A percentile compares a stretch with the other conserved stretches of the same genome.
phyloP scores from a whole-genome alignment of 2,888 invertebrate genomes.

The Drosophila lutescens region DNA sequence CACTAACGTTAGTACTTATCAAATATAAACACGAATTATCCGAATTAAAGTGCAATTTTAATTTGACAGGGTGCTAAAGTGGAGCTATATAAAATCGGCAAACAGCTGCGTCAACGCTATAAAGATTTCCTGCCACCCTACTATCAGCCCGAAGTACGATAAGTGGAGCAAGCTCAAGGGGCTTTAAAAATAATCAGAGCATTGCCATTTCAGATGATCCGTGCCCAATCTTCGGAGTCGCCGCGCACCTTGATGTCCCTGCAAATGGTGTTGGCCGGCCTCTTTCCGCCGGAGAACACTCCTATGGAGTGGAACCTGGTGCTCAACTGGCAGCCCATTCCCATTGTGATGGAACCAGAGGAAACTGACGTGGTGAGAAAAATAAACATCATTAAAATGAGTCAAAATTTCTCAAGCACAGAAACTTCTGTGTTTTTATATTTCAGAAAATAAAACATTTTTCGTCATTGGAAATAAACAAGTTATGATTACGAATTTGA shows the following conservation, averaged over 20 bases:
- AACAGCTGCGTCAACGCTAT: constrained; percentile 87
- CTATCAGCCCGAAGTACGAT: constrained; percentile 85
- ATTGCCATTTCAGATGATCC: constrained; percentile 83
- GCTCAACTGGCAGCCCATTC: constrained; percentile 91
- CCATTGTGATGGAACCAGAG: constrained; percentile 88
- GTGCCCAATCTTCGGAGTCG: constrained; percentile 89
- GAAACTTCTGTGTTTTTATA: not conserved
- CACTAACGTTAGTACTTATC: constrained; percentile 87
- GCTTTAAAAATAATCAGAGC: constrained; percentile 1
- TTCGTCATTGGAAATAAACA: too few relatives aligned
- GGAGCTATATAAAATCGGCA: constrained; percentile 87
- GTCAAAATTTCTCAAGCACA: not conserved
- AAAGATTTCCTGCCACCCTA: constrained; percentile 86
- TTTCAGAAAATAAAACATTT: too few relatives aligned
- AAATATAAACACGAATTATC: constrained; percentile 1
- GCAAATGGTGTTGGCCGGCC: constrained; percentile 88
- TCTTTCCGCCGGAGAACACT: constrained; percentile 87
- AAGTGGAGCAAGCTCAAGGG: constrained; percentile 45
- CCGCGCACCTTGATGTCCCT: constrained; percentile 91
- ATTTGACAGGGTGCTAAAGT: constrained; percentile 86
- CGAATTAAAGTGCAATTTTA: constrained; percentile 3
- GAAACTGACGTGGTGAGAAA: constrained; percentile 85
- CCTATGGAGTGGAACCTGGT: constrained; percentile 86
- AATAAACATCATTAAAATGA: not conserved
- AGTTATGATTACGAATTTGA: too few relatives aligned